phyloP scores from a whole-genome alignment of 2,888 invertebrate genomes.

The Sabatieria punctata region DNA sequence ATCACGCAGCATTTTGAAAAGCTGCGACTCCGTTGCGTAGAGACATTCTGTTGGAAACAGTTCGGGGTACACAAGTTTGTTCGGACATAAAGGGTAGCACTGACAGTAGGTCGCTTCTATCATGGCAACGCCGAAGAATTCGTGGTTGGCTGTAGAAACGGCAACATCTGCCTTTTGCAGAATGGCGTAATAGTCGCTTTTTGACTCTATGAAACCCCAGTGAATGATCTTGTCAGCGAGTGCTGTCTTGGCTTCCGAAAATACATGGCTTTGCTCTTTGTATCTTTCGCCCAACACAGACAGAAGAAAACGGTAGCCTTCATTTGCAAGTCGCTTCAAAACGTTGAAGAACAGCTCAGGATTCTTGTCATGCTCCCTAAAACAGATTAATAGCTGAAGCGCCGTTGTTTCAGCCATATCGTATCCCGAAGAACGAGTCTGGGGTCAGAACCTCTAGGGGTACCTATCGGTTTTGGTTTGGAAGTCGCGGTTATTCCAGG shows the following conservation, averaged over 20 bases:
- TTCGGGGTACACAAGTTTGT: slow-evolving; percentile 52
- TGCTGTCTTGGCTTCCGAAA: slow-evolving; percentile 36
- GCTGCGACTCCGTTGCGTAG: slow-evolving; percentile 15
- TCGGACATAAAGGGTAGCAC: slow-evolving; percentile 53
- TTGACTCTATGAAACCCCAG: slow-evolving; percentile 45
- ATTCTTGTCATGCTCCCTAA: slow-evolving; percentile 10
- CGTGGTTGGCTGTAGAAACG: slow-evolving; percentile 54
- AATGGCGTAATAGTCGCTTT: slow-evolving; percentile 43
- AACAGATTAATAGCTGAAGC: slow-evolving; percentile 3
- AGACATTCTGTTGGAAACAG: slow-evolving; percentile 41
- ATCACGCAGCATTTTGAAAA: slow-evolving; percentile 12
- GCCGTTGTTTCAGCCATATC: no score
- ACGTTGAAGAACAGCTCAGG: slow-evolving; percentile 6
- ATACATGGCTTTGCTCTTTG: not conserved
- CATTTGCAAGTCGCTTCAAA: not conserved
- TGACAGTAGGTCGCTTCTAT: slow-evolving; percentile 51
- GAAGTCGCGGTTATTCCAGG: no score
- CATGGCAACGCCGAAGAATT: slow-evolving; percentile 58
- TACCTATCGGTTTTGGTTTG: no score
- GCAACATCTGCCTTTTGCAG: slow-evolving; percentile 46
- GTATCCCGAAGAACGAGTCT: no score
- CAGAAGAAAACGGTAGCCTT: slow-evolving; percentile 23
- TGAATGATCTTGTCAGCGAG: slow-evolving; percentile 36
- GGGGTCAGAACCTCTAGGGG: no score
- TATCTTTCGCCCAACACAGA: slow-evolving; percentile 36